Evolutionary conservation across 2,888 invertebrate genomes (phyloP), one percentile per base, ranked within the genome.

Genomic region (Abscondita cerata): DNA sequence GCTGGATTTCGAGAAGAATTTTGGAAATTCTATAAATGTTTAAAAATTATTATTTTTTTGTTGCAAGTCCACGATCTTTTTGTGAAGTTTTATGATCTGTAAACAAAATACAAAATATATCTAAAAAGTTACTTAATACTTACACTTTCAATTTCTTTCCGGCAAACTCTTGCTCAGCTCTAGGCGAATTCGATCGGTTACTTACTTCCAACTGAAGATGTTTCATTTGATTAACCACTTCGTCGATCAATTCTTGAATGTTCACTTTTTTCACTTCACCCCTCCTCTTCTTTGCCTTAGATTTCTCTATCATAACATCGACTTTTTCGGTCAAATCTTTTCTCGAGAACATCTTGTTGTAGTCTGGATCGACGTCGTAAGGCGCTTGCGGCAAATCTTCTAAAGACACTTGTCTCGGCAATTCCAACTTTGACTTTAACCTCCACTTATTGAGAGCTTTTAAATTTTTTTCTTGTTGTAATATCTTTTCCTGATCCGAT

Each of bases 61-160:
- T 57, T 64, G 59, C 18, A 64, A 19, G 12, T 56, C 52, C 25
- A 60, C 11, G 20, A 87, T 75, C 67, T 85, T 84, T 59, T 83
- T 82, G 72, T 85, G 86, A 52, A 86, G 82, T 75, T 84, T 83
- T 1, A 83, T 74, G 63, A 86, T 83, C 86, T 87, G 82, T 47
- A 83, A 68, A 61, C n/a, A 72, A 68, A 69, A 65, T 65, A 63
- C 6, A 50, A 33, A 16, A 20, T 4, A 38, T 52, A 15, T 20
- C 9, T 19, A 13, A 46, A 44, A 20, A 38, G 52, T 40, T 58
- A 47, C 40, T 11, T 11, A 15, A 67, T 68, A 60, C 68, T 60
- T 72, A 87, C 88, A 83, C 85, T 86, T 69, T 85, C 83, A 69
- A 88, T 87, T 75, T 88, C 86, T 62, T 79, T 61, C 83, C 72